Evolutionary conservation across 2,113 vertebrate species (phyloP), one percentile per base, ranked within the genome.

Genomic region (Tapirus terrestris): DNA sequence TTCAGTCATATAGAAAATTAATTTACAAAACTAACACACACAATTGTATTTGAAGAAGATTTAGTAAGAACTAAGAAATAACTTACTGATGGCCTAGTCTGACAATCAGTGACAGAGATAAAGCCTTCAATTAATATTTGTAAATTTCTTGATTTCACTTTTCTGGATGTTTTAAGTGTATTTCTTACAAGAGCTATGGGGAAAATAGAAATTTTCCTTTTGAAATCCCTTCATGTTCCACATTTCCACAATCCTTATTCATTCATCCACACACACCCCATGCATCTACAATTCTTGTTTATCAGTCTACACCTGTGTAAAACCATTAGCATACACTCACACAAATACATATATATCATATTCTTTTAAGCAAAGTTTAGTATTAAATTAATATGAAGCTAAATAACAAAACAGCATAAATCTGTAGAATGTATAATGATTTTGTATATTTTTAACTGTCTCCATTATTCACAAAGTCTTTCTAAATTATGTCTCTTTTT

Each of bases 11-110:
- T 4, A 79, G 39, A 88, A 61, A 72, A 72, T 36, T 45, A n/a
- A 43, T 90, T 83, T 83, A 36, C 25, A 51, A 93, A 93, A 77
- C 43, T 87, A 86, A 84, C 10, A 91, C 11, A 84, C 11, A 17
- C 51, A 92, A 76, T 53, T 77, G 67, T 76, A 77, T 39, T 31
- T 84, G 31, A 97, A 61, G 21, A 97, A 67, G 9, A 70, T 27
- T 53, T 53, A 63, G 25, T 31, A 82, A 96, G 27, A 39, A 73
- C 63, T 77, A 73, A 68, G 9, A 89, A 80, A 77, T 17, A 87
- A 58, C n/a, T 60, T 92, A 18, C 48, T 63, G 73, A 95, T 68
- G 63, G 76, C 18, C 31, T 67, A 83, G 20, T 93, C n/a, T 96
- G 65, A 87, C 13, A 88, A 67, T 53, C 29, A 53, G 31, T 65